Conservation (phyloP, 2,797 vertebrate genomes). For the Eidolon dupreanum region DNA sequence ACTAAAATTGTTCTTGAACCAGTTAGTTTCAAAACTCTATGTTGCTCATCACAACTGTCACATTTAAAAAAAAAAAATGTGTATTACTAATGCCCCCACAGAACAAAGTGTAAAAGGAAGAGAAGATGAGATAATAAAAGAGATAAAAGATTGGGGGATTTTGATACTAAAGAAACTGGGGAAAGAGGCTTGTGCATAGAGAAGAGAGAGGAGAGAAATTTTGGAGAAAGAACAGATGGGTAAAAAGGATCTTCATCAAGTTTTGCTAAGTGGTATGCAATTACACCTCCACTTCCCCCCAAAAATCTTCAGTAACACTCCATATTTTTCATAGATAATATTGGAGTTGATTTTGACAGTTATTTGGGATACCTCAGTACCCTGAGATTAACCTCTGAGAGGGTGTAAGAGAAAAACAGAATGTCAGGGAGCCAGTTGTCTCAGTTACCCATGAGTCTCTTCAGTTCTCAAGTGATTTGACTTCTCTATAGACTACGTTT, state of each 20-base stretch:
- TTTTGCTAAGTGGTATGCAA: not conserved
- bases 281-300: not conserved
- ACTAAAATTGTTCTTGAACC: not conserved
- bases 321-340: not conserved
- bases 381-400: not conserved
- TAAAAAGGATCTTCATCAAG: not conserved
- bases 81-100: not conserved
- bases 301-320: not conserved
- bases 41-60: not conserved
- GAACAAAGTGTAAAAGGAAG: not conserved
- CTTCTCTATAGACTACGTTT: not conserved
- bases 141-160: not conserved
- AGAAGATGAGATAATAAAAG: not conserved
- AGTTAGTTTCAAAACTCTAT: not conserved
- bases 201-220: not conserved
- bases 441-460: not conserved
- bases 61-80: not conserved
- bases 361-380: not conserved
- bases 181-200: not conserved
- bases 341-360: not conserved
- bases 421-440: not conserved
- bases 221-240: not conserved
- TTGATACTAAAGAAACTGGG: not conserved
- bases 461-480: not conserved
- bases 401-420: not conserved